Base-by-base conservation (phyloP, 92 coral and sea anemone species). In the Paramuricea clavata region DNA sequence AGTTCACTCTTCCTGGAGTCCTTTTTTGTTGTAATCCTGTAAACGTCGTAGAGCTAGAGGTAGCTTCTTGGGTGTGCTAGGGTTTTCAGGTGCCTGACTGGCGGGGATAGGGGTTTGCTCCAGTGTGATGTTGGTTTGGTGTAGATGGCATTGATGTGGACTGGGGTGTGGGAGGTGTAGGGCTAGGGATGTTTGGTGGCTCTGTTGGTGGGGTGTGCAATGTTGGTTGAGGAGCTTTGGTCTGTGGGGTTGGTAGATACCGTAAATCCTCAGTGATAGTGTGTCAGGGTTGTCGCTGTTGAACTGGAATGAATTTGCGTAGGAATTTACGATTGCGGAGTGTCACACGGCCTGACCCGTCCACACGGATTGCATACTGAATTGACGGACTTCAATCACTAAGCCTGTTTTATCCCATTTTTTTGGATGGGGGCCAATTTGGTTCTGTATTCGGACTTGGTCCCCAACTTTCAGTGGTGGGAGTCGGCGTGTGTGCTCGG, bases 11-110 rank as follows among this genome's bases (percentile, higher is more conserved):
- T 64, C 72, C 22, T 61, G 22, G 33, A 62, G 85, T 50, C 85
- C 85, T 81, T 81, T 81, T 26, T 32, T 64, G 36, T 81, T 81
- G 76, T 49, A 34, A 8, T 81, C 85, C 52, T 34, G 23, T 25
- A 81, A 26, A 32, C 76, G 49, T 42, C 26, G 22, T 26, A 78
- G 22, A 17, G 69, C 83, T n/a, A 78, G 69, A 2, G 69, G 42
- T 78, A 25, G 60, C 36, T 49, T 76, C 39, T 76, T 47, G 59
- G 32, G 85, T 41, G 73, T 15, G 59, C 13, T 26, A 25, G 7
- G 75, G 74, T 15, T 68, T 10, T 12, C 5, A 21, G n/a, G n/a
- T n/a, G n/a, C n/a, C 0, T 5, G n/a, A n/a, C n/a, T n/a, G n/a
- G n/a, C n/a, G n/a, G n/a, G n/a, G n/a, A n/a, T 31, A 32, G 88